A percentile compares a stretch with the other conserved stretches of the same genome.
Evolutionary conservation across 2,113 vertebrate genomes (phyloP).

Genomic region (Notechis scutatus): DNA sequence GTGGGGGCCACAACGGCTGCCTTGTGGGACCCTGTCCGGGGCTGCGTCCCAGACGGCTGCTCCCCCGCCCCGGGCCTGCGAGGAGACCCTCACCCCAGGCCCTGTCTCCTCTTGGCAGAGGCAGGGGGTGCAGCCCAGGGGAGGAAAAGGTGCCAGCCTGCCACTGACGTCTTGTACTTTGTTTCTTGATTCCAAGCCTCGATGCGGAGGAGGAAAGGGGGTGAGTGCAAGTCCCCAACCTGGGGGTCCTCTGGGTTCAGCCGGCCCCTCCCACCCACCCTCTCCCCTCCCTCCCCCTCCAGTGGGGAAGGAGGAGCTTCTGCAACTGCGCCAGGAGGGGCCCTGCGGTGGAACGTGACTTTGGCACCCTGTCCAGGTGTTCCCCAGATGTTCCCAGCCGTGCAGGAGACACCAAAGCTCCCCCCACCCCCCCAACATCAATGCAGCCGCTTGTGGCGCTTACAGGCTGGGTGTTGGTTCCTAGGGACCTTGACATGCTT

Average conservation of each 20-base stretch:
- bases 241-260: slow-evolving; percentile 20
- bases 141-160: slow-evolving; percentile 12
- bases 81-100: not conserved
- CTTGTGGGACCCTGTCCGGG: not conserved
- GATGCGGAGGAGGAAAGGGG: slow-evolving; percentile 95
- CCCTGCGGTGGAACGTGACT: not conserved
- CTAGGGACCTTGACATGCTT: not conserved
- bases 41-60: not conserved
- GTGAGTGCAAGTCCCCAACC: slow-evolving; percentile 75
- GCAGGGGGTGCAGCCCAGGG: slow-evolving; percentile 1
- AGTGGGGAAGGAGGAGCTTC: not conserved
- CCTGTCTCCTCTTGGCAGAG: not conserved
- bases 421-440: rapidly evolving
- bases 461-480: not conserved
- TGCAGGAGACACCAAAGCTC: not conserved
- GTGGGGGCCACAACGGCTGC: not conserved
- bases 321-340: not conserved
- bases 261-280: not conserved
- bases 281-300: not conserved
- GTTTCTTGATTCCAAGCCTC: slow-evolving; percentile 88
- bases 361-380: not conserved
- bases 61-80: not conserved
- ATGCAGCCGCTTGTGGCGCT: too few species aligned
- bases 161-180: slow-evolving; percentile 64
- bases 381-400: not conserved